phyloP scores from a whole-genome alignment of 1,140 invertebrate genomes.

The Orchestia grillus region DNA sequence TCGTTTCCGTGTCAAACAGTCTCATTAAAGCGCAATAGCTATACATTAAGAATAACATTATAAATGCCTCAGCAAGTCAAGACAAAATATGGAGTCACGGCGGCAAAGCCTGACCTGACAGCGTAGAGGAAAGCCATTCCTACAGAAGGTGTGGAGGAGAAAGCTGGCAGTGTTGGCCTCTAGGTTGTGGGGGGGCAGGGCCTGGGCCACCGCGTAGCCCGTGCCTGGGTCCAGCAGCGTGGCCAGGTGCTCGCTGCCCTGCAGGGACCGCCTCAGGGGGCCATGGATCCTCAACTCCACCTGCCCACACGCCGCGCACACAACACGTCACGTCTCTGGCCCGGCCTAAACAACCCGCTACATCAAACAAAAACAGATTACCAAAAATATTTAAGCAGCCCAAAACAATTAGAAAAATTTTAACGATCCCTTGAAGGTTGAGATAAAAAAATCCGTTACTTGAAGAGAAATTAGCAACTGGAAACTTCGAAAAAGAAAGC shows the following conservation, averaged over 20 bases:
- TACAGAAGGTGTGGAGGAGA: conserved; percentile 49
- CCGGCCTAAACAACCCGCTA: background rate
- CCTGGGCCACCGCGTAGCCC: conserved; percentile 40
- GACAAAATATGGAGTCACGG: background rate
- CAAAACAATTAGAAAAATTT: no score
- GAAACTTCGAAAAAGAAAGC: no score
- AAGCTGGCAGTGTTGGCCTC: conserved; percentile 49
- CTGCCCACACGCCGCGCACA: background rate
- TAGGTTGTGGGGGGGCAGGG: conserved; percentile 5
- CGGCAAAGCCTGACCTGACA: background rate
- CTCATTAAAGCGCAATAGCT: no score
- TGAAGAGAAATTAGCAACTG: no score
- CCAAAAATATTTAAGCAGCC: no score
- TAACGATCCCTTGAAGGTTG: no score
- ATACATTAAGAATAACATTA: no score
- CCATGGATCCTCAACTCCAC: background rate
- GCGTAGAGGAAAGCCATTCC: background rate
- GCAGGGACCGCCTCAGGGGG: conserved; percentile 4
- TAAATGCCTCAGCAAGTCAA: no score
- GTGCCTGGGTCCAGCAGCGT: background rate
- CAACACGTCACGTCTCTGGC: background rate
- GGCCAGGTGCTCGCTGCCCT: conserved; percentile 15
- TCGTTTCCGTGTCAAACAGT: no score
- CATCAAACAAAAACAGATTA: background rate
- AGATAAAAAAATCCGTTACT: no score